Base-by-base conservation (phyloP, 2,113 vertebrate genomes). In the Struthidea cinerea region DNA sequence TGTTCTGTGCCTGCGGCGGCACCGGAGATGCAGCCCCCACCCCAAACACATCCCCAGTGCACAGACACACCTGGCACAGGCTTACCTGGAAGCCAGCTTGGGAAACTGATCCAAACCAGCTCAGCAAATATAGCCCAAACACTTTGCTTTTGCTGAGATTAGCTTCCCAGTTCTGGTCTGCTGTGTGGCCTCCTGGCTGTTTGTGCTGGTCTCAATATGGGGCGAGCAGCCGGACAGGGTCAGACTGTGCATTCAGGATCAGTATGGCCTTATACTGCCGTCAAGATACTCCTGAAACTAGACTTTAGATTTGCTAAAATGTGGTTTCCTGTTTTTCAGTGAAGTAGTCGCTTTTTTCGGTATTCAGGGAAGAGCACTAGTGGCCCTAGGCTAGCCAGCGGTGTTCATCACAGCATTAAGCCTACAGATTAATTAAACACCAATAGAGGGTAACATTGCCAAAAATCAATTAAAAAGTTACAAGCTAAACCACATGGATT, bases 251-350 rank as follows among this genome's bases (percentile, higher is more conserved):
- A 13, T 61, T 90, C 35, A 37, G 70, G 76, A 90, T 84, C 86
- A 65, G 30, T 32, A n/a, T 63, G 55, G 79, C 55, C 91, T 94
- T 52, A 47, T 28, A 22, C 24, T 89, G 86, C 64, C 60, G 71
- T 81, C 1, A 1, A 84, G 80, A 67, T 81, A 35, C 64, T 80
- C 55, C 35, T 7, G 5, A 92, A 95, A 75, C 32, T 64, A 33
- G 60, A 41, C 32, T 90, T 90, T 8, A 63, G 63, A 16, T 85
- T 93, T 95, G 84, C 79, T 95, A 65, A 90, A 94, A 30, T 78
- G 82, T 73, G 78, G 67, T 81, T 96, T 96, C 90, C 85, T 94
- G 83, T 60, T 95, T 92, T 93, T 71, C 70, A 67, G 32, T 64
- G 30, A 88, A 89, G 41, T 16, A 12, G 69, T 94, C 4, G 0